Conservation (phyloP, 1,140 invertebrate genomes). For the Ceratosolen solmsi region DNA sequence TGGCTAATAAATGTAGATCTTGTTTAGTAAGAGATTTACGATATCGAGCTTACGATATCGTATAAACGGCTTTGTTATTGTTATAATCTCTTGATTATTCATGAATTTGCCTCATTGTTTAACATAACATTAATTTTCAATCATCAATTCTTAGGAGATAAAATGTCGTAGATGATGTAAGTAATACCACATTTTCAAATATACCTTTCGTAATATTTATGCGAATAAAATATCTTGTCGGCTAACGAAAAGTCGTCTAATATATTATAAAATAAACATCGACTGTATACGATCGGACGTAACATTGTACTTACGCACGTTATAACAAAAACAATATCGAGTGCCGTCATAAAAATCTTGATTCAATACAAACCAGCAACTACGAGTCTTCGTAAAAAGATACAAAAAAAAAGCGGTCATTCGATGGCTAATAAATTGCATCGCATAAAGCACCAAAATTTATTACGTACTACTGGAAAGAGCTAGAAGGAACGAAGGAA, state of each 20-base stretch:
- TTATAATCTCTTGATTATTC: too few species aligned
- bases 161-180: too few species aligned
- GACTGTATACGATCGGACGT: background rate
- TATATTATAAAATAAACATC: background rate
- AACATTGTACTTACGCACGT: background rate
- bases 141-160: too few species aligned
- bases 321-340: constrained; percentile 18
- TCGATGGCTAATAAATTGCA: constrained; percentile 39
- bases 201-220: too few species aligned
- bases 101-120: too few species aligned
- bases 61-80: too few species aligned
- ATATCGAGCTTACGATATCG: too few species aligned
- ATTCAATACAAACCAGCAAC: constrained; percentile 4
- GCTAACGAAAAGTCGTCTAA: background rate
- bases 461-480: background rate
- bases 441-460: constrained; percentile 33
- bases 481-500: background rate
- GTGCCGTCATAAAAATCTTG: constrained; percentile 32
- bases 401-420: constrained; percentile 6
- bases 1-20: too few species aligned
- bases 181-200: too few species aligned
- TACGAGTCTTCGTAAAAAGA: background rate
- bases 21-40: too few species aligned
- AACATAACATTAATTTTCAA: too few species aligned
- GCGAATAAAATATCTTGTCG: background rate